Percentiles rank a stretch among this genome's conserved stretches.
These are phyloP conservation scores for Holothuria scabra DNA, from an alignment of 53 echinoderm and acorn worm genomes.

Conservation along the genomic window DNA sequence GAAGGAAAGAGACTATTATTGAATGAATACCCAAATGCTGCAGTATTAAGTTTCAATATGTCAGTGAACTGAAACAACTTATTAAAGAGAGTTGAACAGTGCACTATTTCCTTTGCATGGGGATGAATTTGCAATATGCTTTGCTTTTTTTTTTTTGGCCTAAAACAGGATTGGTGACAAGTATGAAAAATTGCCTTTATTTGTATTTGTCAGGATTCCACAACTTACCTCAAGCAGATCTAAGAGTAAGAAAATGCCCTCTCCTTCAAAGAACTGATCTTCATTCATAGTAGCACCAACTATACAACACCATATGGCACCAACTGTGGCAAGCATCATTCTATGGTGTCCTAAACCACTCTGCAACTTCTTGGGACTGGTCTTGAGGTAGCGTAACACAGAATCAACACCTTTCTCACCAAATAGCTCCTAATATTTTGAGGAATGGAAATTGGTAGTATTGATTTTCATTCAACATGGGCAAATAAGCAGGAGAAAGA, in stretches of 20 bases:
- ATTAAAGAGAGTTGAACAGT: no score
- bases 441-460: neutral
- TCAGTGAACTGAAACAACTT: no score
- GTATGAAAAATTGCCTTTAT: no score
- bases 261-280: constrained; percentile 89
- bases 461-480: neutral
- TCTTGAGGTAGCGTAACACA: constrained; percentile 80
- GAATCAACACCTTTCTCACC: constrained; percentile 90
- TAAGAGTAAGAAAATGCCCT: constrained; percentile 79
- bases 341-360: constrained; percentile 88
- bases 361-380: constrained; percentile 80
- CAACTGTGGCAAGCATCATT: constrained; percentile 88
- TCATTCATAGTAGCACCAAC: constrained; percentile 85
- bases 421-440: constrained; percentile 66
- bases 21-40: no score
- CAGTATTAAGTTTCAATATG: no score
- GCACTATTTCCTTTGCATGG: no score
- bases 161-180: no score
- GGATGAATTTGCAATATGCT: no score
- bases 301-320: constrained; percentile 89
- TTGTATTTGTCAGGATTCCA: no score
- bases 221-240: constrained; percentile 83
- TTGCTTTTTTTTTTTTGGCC: no score
- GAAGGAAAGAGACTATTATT: no score
- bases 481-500: no score